A percentile compares a stretch with the other conserved stretches of the same genome.
These are phyloP conservation scores for Megaleporinus macrocephalus DNA, from an alignment of 2,113 vertebrate species.

Conservation along the genomic window DNA sequence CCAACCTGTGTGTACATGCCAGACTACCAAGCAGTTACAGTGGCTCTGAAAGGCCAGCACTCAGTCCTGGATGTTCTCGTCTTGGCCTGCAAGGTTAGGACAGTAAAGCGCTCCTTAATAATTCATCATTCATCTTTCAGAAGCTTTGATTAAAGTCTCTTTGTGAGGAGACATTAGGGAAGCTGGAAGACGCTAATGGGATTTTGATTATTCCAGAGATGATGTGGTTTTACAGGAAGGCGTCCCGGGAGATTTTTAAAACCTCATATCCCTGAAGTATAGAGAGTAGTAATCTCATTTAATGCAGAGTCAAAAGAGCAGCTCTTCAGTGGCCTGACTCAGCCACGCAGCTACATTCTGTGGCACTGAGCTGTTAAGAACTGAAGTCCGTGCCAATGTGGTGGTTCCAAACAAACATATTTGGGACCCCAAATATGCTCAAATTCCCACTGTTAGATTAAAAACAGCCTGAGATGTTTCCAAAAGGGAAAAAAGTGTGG, in stretches of 20 bases:
- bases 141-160: not conserved
- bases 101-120: not conserved
- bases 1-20: slow-evolving; percentile 81
- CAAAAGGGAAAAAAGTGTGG: too few relatives aligned
- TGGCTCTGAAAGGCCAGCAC: slow-evolving; percentile 83
- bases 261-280: not conserved
- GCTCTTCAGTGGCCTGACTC: not conserved
- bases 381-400: too few relatives aligned
- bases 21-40: slow-evolving; percentile 79
- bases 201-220: slow-evolving; percentile 5
- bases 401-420: too few relatives aligned
- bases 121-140: not conserved
- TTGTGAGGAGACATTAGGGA: not conserved
- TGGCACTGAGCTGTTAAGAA: not conserved
- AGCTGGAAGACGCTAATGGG: not conserved
- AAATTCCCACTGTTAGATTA: too few relatives aligned
- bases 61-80: slow-evolving; percentile 84
- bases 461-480: too few relatives aligned
- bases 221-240: slow-evolving; percentile 2
- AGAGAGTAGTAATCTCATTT: slow-evolving; percentile 7
- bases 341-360: not conserved
- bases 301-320: not conserved
- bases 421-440: too few relatives aligned
- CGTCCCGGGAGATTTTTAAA: not conserved
- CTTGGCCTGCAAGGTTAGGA: slow-evolving; percentile 88